Evolutionary conservation across 2,113 vertebrate genomes (phyloP).

Genomic region (Epinephelus cyanopodus): DNA sequence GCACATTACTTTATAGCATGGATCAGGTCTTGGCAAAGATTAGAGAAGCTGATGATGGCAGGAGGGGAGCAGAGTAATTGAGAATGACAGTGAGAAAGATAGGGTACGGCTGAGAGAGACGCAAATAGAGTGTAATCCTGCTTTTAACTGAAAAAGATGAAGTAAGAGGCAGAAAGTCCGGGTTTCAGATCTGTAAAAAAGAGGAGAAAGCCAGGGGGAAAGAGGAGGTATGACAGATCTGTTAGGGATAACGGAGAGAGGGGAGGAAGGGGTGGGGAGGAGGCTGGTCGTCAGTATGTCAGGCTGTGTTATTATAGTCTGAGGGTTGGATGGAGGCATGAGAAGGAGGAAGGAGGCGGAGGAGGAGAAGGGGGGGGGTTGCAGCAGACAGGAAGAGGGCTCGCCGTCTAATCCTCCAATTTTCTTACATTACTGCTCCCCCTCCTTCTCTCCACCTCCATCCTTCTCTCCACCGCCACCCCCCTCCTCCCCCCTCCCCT

Average conservation of each 20-base stretch:
- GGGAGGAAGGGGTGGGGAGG: background rate
- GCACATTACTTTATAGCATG: background rate
- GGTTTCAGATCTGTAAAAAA: conserved; percentile 43
- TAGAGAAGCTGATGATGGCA: conserved; percentile 18
- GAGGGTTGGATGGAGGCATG: conserved; percentile 70
- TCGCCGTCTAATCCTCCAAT: conserved; percentile 83
- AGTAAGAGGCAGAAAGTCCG: conserved; percentile 28
- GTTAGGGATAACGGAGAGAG: conserved; percentile 52
- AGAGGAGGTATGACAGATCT: conserved; percentile 64
- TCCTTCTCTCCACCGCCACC: conserved; percentile 32
- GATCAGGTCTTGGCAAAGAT: conserved; percentile 13
- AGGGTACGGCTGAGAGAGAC: conserved; percentile 7
- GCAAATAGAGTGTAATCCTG: conserved; percentile 47
- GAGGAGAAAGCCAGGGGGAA: conserved; percentile 21
- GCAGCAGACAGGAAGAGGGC: conserved; percentile 82
- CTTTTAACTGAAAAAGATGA: conserved; percentile 53
- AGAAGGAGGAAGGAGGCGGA: conserved; percentile 50
- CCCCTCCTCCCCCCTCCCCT: background rate
- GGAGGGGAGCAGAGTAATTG: conserved; percentile 34
- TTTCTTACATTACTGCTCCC: conserved; percentile 82
- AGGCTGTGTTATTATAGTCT: conserved; percentile 78
- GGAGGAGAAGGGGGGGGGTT: conserved; percentile 35
- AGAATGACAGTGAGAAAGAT: conserved; percentile 31
- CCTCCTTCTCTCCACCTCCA: conserved; percentile 54
- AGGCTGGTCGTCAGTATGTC: conserved; percentile 63